Percentiles rank a stretch among this genome's conserved stretches.
Conservation (phyloP, 2,797 vertebrate genomes). For the Taeniopygia guttata region DNA sequence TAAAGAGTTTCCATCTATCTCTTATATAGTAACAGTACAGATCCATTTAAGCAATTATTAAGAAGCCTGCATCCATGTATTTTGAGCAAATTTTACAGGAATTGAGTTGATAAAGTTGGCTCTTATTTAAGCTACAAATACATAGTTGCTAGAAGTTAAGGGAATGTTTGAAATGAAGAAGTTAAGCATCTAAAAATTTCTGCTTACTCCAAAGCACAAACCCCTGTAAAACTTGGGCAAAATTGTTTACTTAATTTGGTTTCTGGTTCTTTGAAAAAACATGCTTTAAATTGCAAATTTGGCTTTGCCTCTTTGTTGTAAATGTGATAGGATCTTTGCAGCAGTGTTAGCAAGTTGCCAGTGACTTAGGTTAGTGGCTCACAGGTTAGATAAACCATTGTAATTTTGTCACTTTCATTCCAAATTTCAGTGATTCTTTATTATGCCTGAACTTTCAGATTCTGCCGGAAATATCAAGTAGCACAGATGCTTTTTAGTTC, state of each 20-base stretch:
- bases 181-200: neutral
- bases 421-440: neutral
- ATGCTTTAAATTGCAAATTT: neutral
- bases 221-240: rapidly evolving
- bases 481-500: neutral
- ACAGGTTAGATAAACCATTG: neutral
- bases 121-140: neutral
- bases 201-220: neutral
- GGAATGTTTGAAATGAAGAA: neutral
- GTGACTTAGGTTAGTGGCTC: neutral
- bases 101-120: neutral
- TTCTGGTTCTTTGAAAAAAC: neutral
- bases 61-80: neutral
- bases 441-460: neutral
- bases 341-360: neutral
- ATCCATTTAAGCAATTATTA: neutral
- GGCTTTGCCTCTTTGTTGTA: neutral
- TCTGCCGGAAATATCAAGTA: neutral
- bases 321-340: neutral
- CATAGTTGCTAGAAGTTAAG: neutral
- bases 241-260: neutral
- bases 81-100: neutral
- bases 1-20: neutral
- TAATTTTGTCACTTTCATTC: neutral
- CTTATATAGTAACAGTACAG: neutral